Evolutionary conservation across 2,797 vertebrate species (phyloP), one percentile per base, ranked within the genome.

Genomic region (Lophura swinhoii): DNA sequence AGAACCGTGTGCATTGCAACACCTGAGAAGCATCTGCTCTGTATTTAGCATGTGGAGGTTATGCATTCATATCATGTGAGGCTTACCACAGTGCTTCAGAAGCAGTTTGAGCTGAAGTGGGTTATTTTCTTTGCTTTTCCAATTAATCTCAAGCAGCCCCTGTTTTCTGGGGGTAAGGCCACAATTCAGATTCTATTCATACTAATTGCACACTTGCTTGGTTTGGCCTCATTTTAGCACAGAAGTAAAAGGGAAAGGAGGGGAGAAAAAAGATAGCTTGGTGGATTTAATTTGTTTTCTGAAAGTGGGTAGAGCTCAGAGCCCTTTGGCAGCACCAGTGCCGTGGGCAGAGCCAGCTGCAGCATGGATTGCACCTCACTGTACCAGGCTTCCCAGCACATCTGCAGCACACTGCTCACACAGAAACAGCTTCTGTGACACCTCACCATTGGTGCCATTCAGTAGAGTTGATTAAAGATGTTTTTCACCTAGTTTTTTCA

Each of bases 41-140:
- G 28, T 84, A 69, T 88, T 86, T 91, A 48, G 76, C 69, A 26
- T 41, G 31, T 0, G 8, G 29, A 80, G 56, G 73, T 91, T 86
- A 69, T 59, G 35, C 64, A 89, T 83, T 88, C 55, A 10, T 74
- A 82, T 74, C 56, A 16, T 83, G 64, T 41, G 66, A 67, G 88
- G 46, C 73, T 86, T 86, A 80, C 56, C 0, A 2, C 0, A 1
- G 90, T 71, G 73, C 90, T 94, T 94, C 81, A 91, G 81, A 80
- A 88, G 51, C 67, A 76, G 77, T 83, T 84, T 70, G 62, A 66
- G 70, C 43, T 92, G 87, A 92, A 94, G 90, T 88, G 84, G 56
- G 53, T 89, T 91, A 84, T 91, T 88, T 94, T 86, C 81, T 86
- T 73, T 94, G 92, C 92, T 92, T 92, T 92, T 95, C 78, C 87